Base-by-base conservation (phyloP, 2,888 invertebrate species). In the Caenorhabditis afra region DNA sequence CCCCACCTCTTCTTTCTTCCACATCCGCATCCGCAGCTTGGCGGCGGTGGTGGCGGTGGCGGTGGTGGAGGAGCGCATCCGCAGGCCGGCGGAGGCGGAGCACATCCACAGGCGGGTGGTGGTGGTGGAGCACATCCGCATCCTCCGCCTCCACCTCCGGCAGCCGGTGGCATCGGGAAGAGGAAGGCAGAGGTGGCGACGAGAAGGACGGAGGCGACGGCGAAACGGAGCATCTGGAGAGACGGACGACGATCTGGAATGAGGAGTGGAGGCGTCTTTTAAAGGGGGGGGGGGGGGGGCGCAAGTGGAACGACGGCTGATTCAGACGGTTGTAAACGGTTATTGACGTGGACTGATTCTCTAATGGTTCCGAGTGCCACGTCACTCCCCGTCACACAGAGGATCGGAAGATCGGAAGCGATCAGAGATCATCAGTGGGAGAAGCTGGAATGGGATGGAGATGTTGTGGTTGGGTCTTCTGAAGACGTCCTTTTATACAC, bases 11-110 rank as follows among this genome's bases (percentile, higher is more conserved):
- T 77, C 70, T 77, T 77, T 39, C 65, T 70, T 61, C 77, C 65
- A n/a, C 77, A 70, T 20, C 77, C 70, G 23, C 70, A 70, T 58
- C 71, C 55, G 14, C 57, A 64, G 41, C 58, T 58, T 49, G 68
- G 64, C 5, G 76, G 75, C 14, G 76, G 75, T 55, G 70, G 70
- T n/a, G 70, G 70, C 14, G 70, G 71, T n/a, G 71, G 70, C 35
- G 70, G 70, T 12, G 68, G 59, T 29, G 57, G 66, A n/a, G 74
- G 57, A n/a, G 52, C 58, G 35, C 61, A 61, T 68, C 67, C 61
- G 44, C 75, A 76, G 7, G 67, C 7, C 23, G 67, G 67, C 4
- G 58, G 22, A 14, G 76, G 74, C 65, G 74, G 71, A 16, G 64
- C 41, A 44, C 71, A 50, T n/a, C n/a, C n/a, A 8, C 47, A 65